A percentile compares a stretch with the other conserved stretches of the same genome.
Conservation (phyloP, 1,140 invertebrate genomes). For the Drosophila teissieri region DNA sequence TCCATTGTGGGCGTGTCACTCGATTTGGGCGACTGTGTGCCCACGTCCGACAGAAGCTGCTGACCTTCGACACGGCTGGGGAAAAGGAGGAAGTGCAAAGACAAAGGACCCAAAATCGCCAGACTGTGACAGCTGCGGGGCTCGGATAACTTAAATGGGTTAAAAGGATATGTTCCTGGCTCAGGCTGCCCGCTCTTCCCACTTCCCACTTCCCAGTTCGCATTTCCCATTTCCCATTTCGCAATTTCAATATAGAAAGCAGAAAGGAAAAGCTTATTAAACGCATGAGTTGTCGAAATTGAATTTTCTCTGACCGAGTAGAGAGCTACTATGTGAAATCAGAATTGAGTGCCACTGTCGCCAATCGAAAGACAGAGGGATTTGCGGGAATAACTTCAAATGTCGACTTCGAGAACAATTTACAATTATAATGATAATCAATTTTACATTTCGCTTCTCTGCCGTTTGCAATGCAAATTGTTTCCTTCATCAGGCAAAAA, state of each 20-base stretch:
- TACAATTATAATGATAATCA: constrained; percentile 82
- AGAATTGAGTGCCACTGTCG: constrained; percentile 18
- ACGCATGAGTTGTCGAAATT: constrained; percentile 53
- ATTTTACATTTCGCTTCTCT: constrained; percentile 55
- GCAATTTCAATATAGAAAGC: constrained; percentile 15
- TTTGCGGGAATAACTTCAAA: constrained; percentile 22
- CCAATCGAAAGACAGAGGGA: constrained; percentile 12
- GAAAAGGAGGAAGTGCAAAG: constrained; percentile 33
- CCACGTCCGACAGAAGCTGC: constrained; percentile 63
- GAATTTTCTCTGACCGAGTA: constrained; percentile 27
- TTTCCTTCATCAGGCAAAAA: constrained; percentile 59
- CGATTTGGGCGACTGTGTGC: constrained; percentile 20
- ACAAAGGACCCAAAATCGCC: constrained; percentile 78
- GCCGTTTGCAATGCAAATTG: constrained; percentile 69
- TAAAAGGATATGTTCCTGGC: constrained; percentile 71
- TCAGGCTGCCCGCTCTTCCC: constrained; percentile 3
- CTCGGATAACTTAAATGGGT: constrained; percentile 82
- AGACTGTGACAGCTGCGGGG: constrained; percentile 80
- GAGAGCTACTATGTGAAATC: constrained; percentile 36
- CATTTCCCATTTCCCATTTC: background rate
- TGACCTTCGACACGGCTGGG: constrained; percentile 68
- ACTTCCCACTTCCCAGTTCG: background rate
- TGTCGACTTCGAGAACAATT: constrained; percentile 64
- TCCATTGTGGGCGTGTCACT: constrained; percentile 26
- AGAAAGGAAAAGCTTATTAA: constrained; percentile 48